These are phyloP conservation scores for Cettia cetti DNA, from an alignment of 2,113 vertebrate species.

Conservation along the genomic window DNA sequence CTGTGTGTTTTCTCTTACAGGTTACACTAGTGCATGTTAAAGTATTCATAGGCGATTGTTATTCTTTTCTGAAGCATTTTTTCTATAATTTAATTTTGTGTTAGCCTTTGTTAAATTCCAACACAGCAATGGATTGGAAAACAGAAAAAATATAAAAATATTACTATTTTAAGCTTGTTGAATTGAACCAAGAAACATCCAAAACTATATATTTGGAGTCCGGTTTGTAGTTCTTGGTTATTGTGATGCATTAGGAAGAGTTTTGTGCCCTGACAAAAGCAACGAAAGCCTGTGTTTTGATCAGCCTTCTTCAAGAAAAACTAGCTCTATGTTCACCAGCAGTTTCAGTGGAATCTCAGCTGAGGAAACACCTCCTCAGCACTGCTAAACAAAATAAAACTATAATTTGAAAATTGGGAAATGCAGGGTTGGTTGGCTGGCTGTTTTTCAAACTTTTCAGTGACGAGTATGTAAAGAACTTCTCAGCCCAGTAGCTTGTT, in stretches of 20 bases:
- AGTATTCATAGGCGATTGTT: slow-evolving; percentile 64
- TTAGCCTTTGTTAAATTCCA: slow-evolving; percentile 48
- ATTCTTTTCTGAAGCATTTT: slow-evolving; percentile 29
- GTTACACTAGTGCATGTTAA: slow-evolving; percentile 75
- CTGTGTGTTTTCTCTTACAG: slow-evolving; percentile 64
- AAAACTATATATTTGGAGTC: slow-evolving; percentile 4
- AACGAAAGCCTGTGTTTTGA: slow-evolving; percentile 44
- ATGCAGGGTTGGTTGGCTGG: not conserved
- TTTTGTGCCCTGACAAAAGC: slow-evolving; percentile 26
- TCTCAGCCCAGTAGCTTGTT: not conserved
- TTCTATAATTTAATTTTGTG: slow-evolving; percentile 54
- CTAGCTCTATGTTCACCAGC: slow-evolving; percentile 12
- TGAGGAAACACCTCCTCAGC: not conserved
- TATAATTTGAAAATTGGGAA: not conserved
- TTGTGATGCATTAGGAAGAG: slow-evolving; percentile 48
- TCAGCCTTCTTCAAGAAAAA: not conserved
- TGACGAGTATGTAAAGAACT: not conserved
- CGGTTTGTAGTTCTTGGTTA: slow-evolving; percentile 27
- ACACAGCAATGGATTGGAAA: not conserved
- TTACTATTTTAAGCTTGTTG: not conserved
- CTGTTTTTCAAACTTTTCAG: not conserved
- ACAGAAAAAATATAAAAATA: not conserved
- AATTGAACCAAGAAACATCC: not conserved
- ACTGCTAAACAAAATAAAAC: not conserved
- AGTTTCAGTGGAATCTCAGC: slow-evolving; percentile 10